Base-by-base conservation (phyloP, 2,888 invertebrate genomes). In the Pyrrhosoma nymphula region DNA sequence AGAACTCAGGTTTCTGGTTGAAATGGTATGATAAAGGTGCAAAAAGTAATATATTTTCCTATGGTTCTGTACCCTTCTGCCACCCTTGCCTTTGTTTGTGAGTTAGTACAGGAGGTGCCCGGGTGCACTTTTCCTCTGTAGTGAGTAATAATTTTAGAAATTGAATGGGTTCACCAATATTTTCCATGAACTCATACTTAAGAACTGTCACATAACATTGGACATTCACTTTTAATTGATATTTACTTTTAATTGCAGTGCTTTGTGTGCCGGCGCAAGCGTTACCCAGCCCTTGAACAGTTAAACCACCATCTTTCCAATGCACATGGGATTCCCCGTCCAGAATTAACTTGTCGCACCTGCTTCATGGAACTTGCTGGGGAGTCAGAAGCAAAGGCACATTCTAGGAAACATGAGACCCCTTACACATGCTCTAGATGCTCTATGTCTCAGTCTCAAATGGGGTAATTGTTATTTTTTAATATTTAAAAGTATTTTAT, bases 351-450 rank as follows among this genome's bases (percentile, higher is more conserved):
- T 35, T 96, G 95, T 90, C 95, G 95, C 75, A 95, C 95, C 39
- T 96, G 96, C 60, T 96, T 95, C 95, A 96, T 95, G 95, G 96
- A 96, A 90, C 95, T 95, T 63, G 90, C 95, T 35, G 95, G 95
- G 35, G 63, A 90, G 18, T 95, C 95, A 20, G 96, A 96, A 82
- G 95, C 95, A 56, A 95, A 95, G 93, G 95, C 95, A 30, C 96
- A 96, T 95, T 95, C 95, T 39, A 89, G 95, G 56, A 96, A 95
- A 93, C 96, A 96, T 95, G 95, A 95, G n/a, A 95, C 95, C 39
- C 95, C 95, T 2, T 95, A 95, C 56, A 88, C 75, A 30, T 96
- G 95, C 69, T 95, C 95, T 23, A 60, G 91, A 16, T 96, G 96
- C 88, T 56, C 95, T 26, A 16, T n/a, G 6, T 88, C 60, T 39